Evolutionary conservation across 1,140 invertebrate species (phyloP), one percentile per base, ranked within the genome.

Genomic region (Cyclargus thomasi): DNA sequence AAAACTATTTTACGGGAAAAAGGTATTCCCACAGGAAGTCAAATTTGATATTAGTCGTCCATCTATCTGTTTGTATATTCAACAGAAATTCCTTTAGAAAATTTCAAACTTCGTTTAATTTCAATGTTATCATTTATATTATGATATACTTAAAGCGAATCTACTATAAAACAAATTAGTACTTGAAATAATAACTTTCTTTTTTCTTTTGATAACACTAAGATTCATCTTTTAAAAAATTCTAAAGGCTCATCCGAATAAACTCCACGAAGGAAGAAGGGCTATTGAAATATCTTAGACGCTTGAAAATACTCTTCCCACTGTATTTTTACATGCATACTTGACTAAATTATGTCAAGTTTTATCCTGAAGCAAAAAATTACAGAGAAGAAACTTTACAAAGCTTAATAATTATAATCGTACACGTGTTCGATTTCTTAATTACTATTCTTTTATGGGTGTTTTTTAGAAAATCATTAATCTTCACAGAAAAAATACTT

Each of bases 341-440:
- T 29, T 55, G 62, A 67, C 20, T 62, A 67, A 70, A 67, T 67
- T 67, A 70, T 70, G 62, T 67, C 62, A 69, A 69, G 67, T 55
- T 16, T 36, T 68, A 55, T 64, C 64, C 55, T 59, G 21, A 20
- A 21, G 17, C 10, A 59, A 18, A 47, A 35, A 47, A 47, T 14
- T 6, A 39, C 36, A 47, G 2, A 11, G 14, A 47, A 11, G 14
- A 47, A 47, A 47, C 1, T 47, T 14, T 47, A 47, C 29, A 8
- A 11, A 39, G 10, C 8, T 39, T 5, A 5, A 8, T 35, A 35
- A 35, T 35, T 35, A 8, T n/a, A 35, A 35, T 35, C 8, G 8
- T 8, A 35, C 36, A 39, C 3, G 23, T 23, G 23, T 23, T 23
- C 2, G 23, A 23, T 23, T 23, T 23, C 1, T 23, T 23, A 23